These are phyloP conservation scores for Acleris emargana DNA, from an alignment of 2,888 invertebrate species.

Conservation along the genomic window DNA sequence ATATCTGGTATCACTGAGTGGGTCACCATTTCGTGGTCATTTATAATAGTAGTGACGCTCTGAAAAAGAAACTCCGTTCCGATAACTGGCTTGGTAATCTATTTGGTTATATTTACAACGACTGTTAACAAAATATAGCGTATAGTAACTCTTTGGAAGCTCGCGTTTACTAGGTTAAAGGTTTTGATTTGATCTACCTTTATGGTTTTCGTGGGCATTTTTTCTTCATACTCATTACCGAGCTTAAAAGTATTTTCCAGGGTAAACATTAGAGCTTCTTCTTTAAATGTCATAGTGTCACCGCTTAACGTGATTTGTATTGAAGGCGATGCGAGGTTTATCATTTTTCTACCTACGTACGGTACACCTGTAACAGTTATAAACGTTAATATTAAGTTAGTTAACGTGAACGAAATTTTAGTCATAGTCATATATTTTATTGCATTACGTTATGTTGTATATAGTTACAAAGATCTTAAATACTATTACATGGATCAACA, in stretches of 20 bases:
- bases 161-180: too few relatives aligned
- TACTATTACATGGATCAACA: too few relatives aligned
- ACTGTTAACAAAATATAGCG: not conserved
- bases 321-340: slow-evolving; percentile 83
- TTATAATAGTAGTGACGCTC: slow-evolving; percentile 82
- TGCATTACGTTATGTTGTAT: too few relatives aligned
- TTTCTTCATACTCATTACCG: slow-evolving; percentile 86
- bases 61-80: slow-evolving; percentile 44
- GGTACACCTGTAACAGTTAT: slow-evolving; percentile 81
- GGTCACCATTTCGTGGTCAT: slow-evolving; percentile 74
- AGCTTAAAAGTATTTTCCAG: slow-evolving; percentile 81
- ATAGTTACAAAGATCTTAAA: too few relatives aligned
- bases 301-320: slow-evolving; percentile 83
- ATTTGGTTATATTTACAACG: not conserved
- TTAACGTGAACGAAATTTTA: not conserved
- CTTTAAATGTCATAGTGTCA: slow-evolving; percentile 84
- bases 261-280: slow-evolving; percentile 81
- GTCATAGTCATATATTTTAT: too few relatives aligned
- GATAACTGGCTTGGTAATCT: too few relatives aligned
- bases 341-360: slow-evolving; percentile 86
- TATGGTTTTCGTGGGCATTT: slow-evolving; percentile 81
- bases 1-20: slow-evolving; percentile 67
- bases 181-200: slow-evolving; percentile 57
- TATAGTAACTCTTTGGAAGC: not conserved
- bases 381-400: not conserved